Evolutionary conservation across 2,888 invertebrate species (phyloP), one percentile per base, ranked within the genome.

Genomic region (Lasioglossum zephyrum): DNA sequence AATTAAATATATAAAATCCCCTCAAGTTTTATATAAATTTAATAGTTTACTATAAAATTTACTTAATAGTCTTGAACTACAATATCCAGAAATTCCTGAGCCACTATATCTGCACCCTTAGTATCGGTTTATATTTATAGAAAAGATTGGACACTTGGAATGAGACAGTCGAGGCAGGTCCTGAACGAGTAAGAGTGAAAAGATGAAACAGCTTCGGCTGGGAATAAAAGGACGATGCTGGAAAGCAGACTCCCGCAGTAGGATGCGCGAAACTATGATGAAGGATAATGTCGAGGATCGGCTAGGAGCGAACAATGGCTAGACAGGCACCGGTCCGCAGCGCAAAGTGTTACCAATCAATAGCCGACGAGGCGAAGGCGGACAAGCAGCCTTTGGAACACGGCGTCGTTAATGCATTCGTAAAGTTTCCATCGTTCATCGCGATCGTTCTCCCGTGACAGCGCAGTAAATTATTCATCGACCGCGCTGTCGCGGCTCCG

Each of bases 341-440:
- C 31, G 53, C 36, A 31, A 77, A 57, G 11, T 16, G 13, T 53
- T 9, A 9, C 13, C 49, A 41, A 63, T 57, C 75, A 75, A 44
- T 70, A 70, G 70, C 22, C 41, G 70, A 41, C 70, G n/a, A 47
- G 39, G 49, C 53, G 69, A 16, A 36, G 53, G 69, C 26, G 41
- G 53, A 66, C 44, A 31, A 49, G 36, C 47, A 47, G 47, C 66
- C 36, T 41, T 31, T 22, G 44, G 41, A 47, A 76, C 63, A 63
- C 78, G 72, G 73, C 57, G 26, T 36, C 41, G 66, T 44, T 84
- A 84, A 82, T 78, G 70, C 47, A 78, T 84, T 82, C 82, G 82
- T 77, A 82, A 82, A 84, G 60, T 78, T 82, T 82, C 84, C 84
- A 77, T 74, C 73, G 73, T 69, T 82, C 73, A 73, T 79, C 82